These are phyloP conservation scores for Sclerodermus sp. DNA, from an alignment of 2,888 invertebrate genomes.

Conservation along the genomic window DNA sequence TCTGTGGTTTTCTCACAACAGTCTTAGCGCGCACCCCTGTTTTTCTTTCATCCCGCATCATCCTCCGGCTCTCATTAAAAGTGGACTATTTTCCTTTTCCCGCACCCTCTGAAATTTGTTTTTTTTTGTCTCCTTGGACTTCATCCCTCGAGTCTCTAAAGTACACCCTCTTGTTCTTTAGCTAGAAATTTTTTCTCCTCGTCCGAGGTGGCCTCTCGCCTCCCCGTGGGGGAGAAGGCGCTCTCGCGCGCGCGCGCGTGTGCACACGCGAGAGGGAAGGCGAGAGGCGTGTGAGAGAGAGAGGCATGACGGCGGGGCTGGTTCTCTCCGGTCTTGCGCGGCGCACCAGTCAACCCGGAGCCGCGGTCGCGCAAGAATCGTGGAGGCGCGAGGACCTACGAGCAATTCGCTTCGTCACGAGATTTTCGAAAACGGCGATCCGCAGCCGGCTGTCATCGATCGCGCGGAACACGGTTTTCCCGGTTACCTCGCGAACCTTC, in stretches of 20 bases:
- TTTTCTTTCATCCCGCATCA: too few relatives aligned
- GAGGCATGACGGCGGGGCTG: constrained; percentile 50
- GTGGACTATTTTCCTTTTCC: too few relatives aligned
- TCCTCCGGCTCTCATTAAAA: too few relatives aligned
- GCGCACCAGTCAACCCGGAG: constrained; percentile 55
- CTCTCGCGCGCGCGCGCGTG: neutral
- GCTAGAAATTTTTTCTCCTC: neutral
- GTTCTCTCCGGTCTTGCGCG: constrained; percentile 56
- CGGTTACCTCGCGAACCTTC: too few relatives aligned
- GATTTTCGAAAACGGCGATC: constrained; percentile 9
- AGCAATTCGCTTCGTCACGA: constrained; percentile 26
- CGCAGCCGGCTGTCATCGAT: constrained; percentile 2
- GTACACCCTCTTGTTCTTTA: too few relatives aligned
- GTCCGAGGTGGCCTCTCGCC: neutral
- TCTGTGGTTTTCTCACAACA: too few relatives aligned
- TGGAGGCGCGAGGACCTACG: constrained; percentile 31
- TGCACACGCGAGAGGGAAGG: constrained; percentile 6
- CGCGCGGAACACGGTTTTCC: too few relatives aligned
- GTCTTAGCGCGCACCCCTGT: too few relatives aligned
- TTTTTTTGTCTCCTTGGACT: too few relatives aligned
- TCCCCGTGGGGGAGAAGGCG: neutral
- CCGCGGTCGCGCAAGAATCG: constrained; percentile 54
- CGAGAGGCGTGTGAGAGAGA: constrained; percentile 7
- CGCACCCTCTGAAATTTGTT: too few relatives aligned
- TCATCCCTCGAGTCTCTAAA: too few relatives aligned